Conservation (phyloP, 1,140 invertebrate species). For the Ephestia elutella region DNA sequence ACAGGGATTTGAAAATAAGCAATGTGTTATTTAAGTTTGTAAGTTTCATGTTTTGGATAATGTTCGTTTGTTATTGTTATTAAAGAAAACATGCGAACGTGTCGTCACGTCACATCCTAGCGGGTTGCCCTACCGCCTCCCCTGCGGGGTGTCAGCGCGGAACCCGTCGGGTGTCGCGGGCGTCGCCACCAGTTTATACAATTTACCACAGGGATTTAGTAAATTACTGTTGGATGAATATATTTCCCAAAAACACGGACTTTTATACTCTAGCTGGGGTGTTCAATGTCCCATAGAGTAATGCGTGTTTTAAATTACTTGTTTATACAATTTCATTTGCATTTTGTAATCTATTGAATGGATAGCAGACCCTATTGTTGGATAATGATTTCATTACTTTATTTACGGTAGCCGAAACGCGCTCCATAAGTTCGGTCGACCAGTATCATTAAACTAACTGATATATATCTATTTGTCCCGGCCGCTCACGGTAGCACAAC, state of each 20-base stretch:
- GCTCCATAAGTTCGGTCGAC: background rate
- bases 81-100: background rate
- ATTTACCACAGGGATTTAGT: conserved; percentile 15
- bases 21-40: background rate
- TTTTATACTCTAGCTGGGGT: background rate
- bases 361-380: background rate
- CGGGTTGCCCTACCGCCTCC: background rate
- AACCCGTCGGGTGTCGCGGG: background rate
- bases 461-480: conserved; percentile 29
- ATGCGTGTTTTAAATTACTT: background rate
- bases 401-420: background rate
- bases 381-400: background rate
- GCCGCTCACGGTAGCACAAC: conserved; percentile 20
- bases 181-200: background rate
- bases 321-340: background rate
- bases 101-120: background rate
- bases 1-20: no score
- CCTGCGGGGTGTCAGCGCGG: background rate
- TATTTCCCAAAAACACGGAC: conserved; percentile 16
- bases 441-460: conserved; percentile 21
- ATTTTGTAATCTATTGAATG: conserved; percentile 5
- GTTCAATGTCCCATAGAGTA: background rate
- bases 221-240: conserved; percentile 18
- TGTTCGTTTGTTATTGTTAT: background rate
- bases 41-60: background rate